phyloP scores from a whole-genome alignment of 2,888 invertebrate genomes.

The Idaea biselata region DNA sequence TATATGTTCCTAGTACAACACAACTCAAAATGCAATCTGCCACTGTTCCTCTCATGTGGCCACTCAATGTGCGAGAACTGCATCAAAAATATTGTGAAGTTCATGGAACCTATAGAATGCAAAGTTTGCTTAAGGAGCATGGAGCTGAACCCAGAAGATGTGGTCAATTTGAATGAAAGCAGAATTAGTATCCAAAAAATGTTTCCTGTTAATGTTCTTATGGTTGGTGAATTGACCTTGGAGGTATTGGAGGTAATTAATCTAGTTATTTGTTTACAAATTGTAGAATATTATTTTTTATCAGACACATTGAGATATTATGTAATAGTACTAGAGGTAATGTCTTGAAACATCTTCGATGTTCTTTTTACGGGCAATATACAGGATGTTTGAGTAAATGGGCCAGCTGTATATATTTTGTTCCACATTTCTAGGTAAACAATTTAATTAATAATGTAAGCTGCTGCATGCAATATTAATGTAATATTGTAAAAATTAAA shows the following conservation, averaged over 20 bases:
- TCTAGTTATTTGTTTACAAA: too few species aligned
- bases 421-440: too few species aligned
- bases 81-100: slow-evolving; percentile 58
- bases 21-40: slow-evolving; percentile 58
- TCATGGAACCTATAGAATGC: slow-evolving; percentile 70
- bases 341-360: too few species aligned
- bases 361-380: too few species aligned
- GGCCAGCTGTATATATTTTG: too few species aligned
- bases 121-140: slow-evolving; percentile 65
- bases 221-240: slow-evolving; percentile 62
- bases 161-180: slow-evolving; percentile 38
- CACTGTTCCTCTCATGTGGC: slow-evolving; percentile 83
- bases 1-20: slow-evolving; percentile 33
- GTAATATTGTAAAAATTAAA: too few species aligned
- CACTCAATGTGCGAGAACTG: slow-evolving; percentile 86
- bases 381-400: too few species aligned
- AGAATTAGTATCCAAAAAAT: slow-evolving; percentile 45
- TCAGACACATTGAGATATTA: too few species aligned
- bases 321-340: too few species aligned
- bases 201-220: slow-evolving; percentile 60
- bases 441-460: too few species aligned
- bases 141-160: slow-evolving; percentile 38
- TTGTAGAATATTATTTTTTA: slow-evolving; percentile 16
- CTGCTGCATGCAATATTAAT: too few species aligned
- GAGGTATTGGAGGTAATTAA: slow-evolving; percentile 54